phyloP scores from a whole-genome alignment of 2,797 vertebrate species.

The Schizopygopsis malacanthus region DNA sequence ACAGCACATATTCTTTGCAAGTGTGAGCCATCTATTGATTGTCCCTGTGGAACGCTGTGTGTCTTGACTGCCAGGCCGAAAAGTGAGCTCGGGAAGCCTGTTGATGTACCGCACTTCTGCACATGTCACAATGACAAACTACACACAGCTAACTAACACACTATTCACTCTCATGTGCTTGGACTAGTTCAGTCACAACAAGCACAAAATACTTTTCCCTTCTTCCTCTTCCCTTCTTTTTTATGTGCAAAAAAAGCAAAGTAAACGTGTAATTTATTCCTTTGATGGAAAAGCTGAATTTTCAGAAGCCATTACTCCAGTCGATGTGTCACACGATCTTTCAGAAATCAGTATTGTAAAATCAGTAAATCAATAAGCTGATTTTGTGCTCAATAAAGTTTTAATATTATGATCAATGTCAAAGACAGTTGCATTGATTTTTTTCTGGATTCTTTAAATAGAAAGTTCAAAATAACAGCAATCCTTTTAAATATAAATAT shows the following conservation, averaged over 20 bases:
- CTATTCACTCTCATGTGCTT: conserved; percentile 15
- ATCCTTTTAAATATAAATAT: not conserved
- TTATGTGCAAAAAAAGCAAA: not conserved
- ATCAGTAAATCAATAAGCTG: not conserved
- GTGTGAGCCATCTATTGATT: conserved; percentile 54
- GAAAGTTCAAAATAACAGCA: not conserved
- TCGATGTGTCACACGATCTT: not conserved
- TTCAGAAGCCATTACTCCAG: not conserved
- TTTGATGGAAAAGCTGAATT: not conserved
- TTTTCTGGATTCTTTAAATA: not conserved
- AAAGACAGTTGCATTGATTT: not conserved
- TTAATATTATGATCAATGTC: not conserved
- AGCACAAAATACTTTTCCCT: not conserved
- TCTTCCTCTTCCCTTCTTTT: not conserved
- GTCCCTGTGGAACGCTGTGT: conserved; percentile 12
- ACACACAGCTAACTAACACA: conserved; percentile 37
- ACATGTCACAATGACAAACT: conserved; percentile 55
- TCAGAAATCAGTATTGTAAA: not conserved
- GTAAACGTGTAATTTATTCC: not conserved
- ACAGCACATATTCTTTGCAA: conserved; percentile 38
- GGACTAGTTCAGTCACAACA: conserved; percentile 14
- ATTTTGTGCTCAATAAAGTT: not conserved
- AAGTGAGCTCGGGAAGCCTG: conserved; percentile 35
- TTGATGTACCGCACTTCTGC: conserved; percentile 44
- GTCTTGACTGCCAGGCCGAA: conserved; percentile 42